A percentile compares a stretch with the other conserved stretches of the same genome.
These are phyloP conservation scores for Odontocolon sp. DNA, from an alignment of 2,888 invertebrate species.

Conservation along the genomic window DNA sequence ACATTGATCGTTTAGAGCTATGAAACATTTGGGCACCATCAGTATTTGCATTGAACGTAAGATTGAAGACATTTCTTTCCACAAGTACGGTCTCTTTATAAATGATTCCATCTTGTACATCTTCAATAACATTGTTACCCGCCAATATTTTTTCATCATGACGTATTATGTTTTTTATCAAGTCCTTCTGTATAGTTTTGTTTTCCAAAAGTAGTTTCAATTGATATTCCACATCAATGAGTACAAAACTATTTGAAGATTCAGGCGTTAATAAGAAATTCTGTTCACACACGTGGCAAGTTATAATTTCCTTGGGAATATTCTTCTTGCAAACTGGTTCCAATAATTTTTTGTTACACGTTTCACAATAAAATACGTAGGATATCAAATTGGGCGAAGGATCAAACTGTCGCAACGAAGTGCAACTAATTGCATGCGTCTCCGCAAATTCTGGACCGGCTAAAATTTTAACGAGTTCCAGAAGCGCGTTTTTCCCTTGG, in stretches of 20 bases:
- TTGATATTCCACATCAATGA: conserved; percentile 45
- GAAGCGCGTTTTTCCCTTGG: conserved; percentile 19
- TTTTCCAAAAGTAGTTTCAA: conserved; percentile 29
- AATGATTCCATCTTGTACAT: conserved; percentile 21
- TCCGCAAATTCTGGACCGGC: conserved; percentile 41
- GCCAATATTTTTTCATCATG: conserved; percentile 11
- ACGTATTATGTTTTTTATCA: conserved; percentile 7
- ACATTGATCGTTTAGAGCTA: conserved; percentile 23
- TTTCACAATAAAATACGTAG: conserved; percentile 26
- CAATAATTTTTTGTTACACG: conserved; percentile 11
- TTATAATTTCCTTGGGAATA: conserved; percentile 5
- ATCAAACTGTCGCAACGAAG: conserved; percentile 24
- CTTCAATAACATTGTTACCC: conserved; percentile 22
- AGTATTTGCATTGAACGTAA: conserved; percentile 40
- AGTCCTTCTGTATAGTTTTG: conserved; percentile 6
- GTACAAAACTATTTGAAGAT: conserved; percentile 19
- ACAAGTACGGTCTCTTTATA: conserved; percentile 16
- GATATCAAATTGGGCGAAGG: conserved; percentile 29
- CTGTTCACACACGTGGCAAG: conserved; percentile 8
- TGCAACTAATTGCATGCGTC: conserved; percentile 32
- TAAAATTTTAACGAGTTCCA: conserved; percentile 28
- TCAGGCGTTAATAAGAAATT: conserved; percentile 13
- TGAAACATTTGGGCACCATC: conserved; percentile 44
- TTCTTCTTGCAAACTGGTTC: conserved; percentile 13
- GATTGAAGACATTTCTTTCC: conserved; percentile 2